Percentiles rank a stretch among this genome's conserved stretches.
These are phyloP conservation scores for Penaeus monodon DNA, from an alignment of 2,888 invertebrate species.

Conservation along the genomic window DNA sequence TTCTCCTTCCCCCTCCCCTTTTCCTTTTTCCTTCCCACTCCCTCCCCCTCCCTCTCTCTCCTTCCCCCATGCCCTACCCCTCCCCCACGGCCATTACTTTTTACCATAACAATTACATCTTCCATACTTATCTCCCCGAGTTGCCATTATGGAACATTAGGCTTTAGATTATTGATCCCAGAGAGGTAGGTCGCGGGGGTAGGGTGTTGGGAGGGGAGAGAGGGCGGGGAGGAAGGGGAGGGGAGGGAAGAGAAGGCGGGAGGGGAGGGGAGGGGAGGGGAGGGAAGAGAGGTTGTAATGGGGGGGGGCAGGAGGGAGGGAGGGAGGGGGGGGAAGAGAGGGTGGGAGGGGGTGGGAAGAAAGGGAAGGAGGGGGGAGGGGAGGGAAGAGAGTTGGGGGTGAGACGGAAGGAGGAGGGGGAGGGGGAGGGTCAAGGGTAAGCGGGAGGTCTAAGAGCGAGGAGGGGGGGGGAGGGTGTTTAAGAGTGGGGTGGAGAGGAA, in stretches of 20 bases:
- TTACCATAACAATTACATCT: no score
- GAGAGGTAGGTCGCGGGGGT: no score
- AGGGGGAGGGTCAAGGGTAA: background rate
- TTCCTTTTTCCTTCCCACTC: no score
- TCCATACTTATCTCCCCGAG: no score
- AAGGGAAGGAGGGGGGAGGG: background rate
- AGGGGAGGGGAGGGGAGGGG: conserved; percentile 8
- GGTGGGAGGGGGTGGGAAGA: background rate
- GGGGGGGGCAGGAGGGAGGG: background rate
- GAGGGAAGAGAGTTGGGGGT: background rate
- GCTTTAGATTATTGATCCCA: no score
- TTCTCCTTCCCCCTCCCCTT: no score
- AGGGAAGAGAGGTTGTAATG: background rate
- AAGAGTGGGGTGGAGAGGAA: no score
- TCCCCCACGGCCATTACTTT: no score
- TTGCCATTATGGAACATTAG: no score
- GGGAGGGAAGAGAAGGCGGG: background rate
- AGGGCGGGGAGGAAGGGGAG: background rate
- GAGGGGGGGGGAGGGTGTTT: background rate
- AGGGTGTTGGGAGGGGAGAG: background rate
- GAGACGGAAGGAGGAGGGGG: background rate
- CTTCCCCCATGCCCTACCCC: no score
- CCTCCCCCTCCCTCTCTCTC: no score
- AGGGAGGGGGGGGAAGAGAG: background rate
- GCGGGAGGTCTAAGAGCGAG: no score